Conservation (phyloP, 2,888 invertebrate genomes). For the Trachelus iudaicus region DNA sequence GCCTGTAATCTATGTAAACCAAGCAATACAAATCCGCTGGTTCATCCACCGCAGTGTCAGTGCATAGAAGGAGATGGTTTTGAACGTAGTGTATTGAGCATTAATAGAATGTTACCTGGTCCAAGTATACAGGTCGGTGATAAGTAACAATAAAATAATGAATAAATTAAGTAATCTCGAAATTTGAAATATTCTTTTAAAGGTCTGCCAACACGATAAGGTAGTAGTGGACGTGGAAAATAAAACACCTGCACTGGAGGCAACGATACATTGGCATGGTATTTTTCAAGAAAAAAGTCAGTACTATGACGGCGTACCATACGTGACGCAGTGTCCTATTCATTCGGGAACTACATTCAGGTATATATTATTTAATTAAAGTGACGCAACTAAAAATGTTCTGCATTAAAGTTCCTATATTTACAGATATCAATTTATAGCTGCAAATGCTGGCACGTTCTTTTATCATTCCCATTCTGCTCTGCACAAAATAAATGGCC, state of each 20-base stretch:
- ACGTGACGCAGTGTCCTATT: conserved; percentile 88
- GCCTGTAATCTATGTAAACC: conserved; percentile 37
- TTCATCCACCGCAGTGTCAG: conserved; percentile 32
- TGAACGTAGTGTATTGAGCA: conserved; percentile 26
- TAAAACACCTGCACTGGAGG: conserved; percentile 86
- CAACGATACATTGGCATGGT: conserved; percentile 92
- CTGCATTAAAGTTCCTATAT: conserved; percentile 64
- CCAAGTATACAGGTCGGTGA: conserved; percentile 19
- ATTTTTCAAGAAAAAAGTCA: conserved; percentile 83
- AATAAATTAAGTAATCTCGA: no score
- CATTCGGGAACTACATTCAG: conserved; percentile 87
- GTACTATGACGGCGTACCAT: conserved; percentile 88
- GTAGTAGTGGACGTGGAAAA: conserved; percentile 88
- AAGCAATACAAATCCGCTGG: conserved; percentile 27
- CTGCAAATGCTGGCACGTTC: conserved; percentile 29
- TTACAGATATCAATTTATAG: conserved; percentile 52
- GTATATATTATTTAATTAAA: conserved; percentile 52
- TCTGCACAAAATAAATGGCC: conserved; percentile 33
- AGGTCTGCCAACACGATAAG: conserved; percentile 89
- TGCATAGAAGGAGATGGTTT: conserved; percentile 38
- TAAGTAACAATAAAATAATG: no score
- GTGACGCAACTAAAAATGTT: background rate
- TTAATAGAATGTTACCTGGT: conserved; percentile 43
- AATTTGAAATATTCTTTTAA: conserved; percentile 61
- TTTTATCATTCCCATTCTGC: conserved; percentile 36